Conservation (phyloP, 2,797 vertebrate species). For the Takifugu ocellatus region DNA sequence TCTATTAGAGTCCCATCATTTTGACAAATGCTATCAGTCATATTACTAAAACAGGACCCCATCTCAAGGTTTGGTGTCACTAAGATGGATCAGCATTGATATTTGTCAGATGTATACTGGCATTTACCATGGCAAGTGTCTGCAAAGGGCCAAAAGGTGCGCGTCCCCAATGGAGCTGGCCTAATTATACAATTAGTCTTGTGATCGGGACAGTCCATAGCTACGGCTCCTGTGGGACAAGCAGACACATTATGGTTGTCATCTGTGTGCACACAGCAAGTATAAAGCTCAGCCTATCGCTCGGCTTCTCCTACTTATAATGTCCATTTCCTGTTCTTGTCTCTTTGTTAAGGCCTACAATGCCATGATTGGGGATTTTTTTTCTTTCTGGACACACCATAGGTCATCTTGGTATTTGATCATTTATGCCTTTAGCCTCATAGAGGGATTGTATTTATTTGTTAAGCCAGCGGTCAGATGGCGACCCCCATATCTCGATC, state of each 20-base stretch:
- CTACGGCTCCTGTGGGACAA: conserved; percentile 75
- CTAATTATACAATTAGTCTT: conserved; percentile 85
- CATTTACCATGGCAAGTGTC: conserved; percentile 78
- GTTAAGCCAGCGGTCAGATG: conserved; percentile 59
- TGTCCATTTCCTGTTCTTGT: too few relatives aligned
- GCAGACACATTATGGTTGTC: conserved; percentile 75
- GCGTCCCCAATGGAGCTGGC: conserved; percentile 71
- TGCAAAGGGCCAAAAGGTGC: conserved; percentile 73
- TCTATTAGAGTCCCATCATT: conserved; percentile 9
- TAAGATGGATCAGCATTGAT: conserved; percentile 74
- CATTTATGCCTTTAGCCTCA: conserved; percentile 59
- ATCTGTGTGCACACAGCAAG: conserved; percentile 64
- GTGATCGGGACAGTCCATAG: conserved; percentile 72
- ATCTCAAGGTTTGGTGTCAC: conserved; percentile 62
- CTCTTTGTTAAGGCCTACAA: too few relatives aligned
- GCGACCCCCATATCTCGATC: conserved; percentile 63
- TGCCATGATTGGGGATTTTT: conserved; percentile 13
- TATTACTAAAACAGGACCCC: conserved; percentile 42
- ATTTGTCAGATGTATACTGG: conserved; percentile 72
- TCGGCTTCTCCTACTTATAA: conserved; percentile 16
- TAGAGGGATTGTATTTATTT: conserved; percentile 22
- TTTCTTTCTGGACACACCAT: conserved; percentile 35
- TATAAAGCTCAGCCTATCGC: conserved; percentile 27
- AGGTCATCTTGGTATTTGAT: conserved; percentile 66
- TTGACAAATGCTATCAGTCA: conserved; percentile 43